These are phyloP conservation scores for Paramisgurnus dabryanus DNA, from an alignment of 2,113 vertebrate genomes.

Conservation along the genomic window DNA sequence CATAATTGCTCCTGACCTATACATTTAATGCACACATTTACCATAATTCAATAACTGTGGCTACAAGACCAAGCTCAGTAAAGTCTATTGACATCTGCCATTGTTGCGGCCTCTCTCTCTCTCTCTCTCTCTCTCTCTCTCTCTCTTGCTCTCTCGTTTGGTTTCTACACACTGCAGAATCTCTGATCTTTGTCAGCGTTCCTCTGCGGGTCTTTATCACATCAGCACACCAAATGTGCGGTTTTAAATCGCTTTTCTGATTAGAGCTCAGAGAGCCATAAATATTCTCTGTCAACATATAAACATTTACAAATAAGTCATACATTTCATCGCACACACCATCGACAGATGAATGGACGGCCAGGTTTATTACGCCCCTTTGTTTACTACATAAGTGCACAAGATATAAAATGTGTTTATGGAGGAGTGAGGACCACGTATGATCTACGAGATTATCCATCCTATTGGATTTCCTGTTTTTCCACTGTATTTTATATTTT, in stretches of 20 bases:
- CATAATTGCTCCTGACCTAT: conserved; percentile 19
- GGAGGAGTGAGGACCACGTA: not conserved
- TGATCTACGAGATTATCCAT: conserved; percentile 1
- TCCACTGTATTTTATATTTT: not conserved
- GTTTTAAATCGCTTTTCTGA: conserved; percentile 2
- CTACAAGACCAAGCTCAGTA: conserved; percentile 30
- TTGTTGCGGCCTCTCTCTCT: conserved; percentile 28
- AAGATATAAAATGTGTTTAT: conserved; percentile 11
- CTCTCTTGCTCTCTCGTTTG: no score
- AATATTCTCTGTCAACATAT: conserved; percentile 28
- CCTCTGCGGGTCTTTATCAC: not conserved
- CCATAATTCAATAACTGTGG: conserved; percentile 43
- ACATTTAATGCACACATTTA: conserved; percentile 43
- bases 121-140: not conserved
- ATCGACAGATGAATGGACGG: not conserved
- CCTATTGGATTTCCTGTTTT: not conserved
- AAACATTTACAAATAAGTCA: conserved; percentile 23
- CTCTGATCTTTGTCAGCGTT: not conserved
- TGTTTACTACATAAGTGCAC: conserved; percentile 19
- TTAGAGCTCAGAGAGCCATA: not conserved
- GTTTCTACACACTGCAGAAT: not conserved
- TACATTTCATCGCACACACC: not conserved
- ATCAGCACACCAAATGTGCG: not conserved
- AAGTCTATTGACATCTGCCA: conserved; percentile 40
- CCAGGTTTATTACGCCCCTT: not conserved